Conservation (phyloP, 2,113 vertebrate genomes). For the Mohoua ochrocephala region DNA sequence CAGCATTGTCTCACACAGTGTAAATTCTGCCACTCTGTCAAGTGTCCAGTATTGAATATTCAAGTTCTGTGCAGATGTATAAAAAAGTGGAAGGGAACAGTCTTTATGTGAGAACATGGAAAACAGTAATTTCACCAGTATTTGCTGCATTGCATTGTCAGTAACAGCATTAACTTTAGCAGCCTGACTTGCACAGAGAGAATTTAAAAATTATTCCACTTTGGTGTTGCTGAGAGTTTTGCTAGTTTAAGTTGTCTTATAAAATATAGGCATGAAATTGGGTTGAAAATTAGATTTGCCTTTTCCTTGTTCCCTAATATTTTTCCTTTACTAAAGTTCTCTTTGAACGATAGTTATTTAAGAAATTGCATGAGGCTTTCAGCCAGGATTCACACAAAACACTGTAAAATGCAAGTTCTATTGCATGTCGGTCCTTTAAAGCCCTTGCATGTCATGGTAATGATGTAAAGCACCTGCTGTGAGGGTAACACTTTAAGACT, state of each 20-base stretch:
- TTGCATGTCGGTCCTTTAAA: not conserved
- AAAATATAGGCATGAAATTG: not conserved
- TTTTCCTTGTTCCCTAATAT: not conserved
- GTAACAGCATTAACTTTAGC: not conserved
- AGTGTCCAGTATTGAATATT: not conserved
- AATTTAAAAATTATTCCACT: not conserved
- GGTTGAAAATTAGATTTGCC: not conserved
- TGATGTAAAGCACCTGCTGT: not conserved
- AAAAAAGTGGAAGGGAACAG: not conserved
- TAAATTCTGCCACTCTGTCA: not conserved
- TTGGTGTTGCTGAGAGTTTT: not conserved
- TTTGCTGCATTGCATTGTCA: not conserved
- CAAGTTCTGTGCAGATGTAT: not conserved
- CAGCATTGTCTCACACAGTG: not conserved
- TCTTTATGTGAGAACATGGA: not conserved
- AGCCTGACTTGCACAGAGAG: not conserved
- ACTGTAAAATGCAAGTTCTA: not conserved
- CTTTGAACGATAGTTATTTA: not conserved
- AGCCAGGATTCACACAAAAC: not conserved
- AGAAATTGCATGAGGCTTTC: not conserved
- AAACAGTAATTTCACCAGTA: not conserved
- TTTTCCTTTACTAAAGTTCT: not conserved
- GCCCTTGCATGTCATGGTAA: not conserved
- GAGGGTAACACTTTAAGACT: not conserved
- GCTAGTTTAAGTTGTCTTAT: not conserved